A percentile compares a stretch with the other conserved stretches of the same genome.
Conservation (phyloP, 2,888 invertebrate genomes). For the Zootermopsis nevadensis region DNA sequence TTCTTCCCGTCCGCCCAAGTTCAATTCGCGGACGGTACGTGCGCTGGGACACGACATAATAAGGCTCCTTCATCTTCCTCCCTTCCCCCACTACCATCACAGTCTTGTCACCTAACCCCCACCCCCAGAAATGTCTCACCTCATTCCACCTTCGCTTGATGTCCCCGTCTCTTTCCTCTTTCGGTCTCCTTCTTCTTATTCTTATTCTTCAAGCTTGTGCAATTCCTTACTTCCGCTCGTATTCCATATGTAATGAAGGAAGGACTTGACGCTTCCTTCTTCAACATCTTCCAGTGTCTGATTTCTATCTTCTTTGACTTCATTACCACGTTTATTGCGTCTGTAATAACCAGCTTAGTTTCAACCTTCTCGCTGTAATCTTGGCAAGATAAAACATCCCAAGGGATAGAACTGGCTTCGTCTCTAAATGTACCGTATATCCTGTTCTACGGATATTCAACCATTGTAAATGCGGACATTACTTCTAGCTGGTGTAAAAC, state of each 20-base stretch:
- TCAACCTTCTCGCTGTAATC: neutral
- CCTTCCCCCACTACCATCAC: neutral
- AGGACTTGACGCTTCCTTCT: neutral
- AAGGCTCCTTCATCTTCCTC: conserved; percentile 35
- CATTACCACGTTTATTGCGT: neutral
- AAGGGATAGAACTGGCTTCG: neutral
- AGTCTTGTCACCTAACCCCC: neutral
- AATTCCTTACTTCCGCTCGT: neutral
- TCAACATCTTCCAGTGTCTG: neutral
- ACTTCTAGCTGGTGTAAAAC: no score
- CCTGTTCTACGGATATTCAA: no score
- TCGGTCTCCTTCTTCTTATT: neutral
- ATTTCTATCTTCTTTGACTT: neutral
- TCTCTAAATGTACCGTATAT: no score
- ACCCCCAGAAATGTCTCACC: neutral
- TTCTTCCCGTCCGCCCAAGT: neutral
- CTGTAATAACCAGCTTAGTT: neutral
- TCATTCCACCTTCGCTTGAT: neutral
- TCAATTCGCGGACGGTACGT: conserved; percentile 21
- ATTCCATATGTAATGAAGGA: neutral
- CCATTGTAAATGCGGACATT: no score
- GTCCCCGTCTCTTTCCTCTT: neutral
- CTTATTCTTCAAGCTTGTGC: neutral
- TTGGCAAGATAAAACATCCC: neutral
- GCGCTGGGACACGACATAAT: conserved; percentile 23